Evolutionary conservation across 2,113 vertebrate genomes (phyloP), one percentile per base, ranked within the genome.

Genomic region (Prunella fulvescens): DNA sequence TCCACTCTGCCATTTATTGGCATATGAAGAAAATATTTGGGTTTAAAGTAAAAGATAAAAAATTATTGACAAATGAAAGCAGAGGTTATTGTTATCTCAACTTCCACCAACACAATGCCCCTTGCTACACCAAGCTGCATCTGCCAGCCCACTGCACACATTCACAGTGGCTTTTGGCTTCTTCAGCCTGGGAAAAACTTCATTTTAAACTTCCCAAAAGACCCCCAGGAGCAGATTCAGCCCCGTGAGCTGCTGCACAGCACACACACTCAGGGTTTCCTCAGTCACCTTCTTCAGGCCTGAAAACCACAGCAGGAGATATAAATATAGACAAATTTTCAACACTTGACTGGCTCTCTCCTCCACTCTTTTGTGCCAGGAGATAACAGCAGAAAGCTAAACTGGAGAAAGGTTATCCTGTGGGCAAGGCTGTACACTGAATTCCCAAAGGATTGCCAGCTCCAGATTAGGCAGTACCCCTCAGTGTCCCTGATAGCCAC

Each of bases 41-140:
- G 60, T 81, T 70, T 86, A 70, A 95, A 93, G 58, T 33, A 69
- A 67, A 56, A 92, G 64, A 72, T n/a, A 81, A 82, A 86, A 88
- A 82, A 31, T 19, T 29, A 87, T 4, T 80, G 62, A 61, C 67
- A 88, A 91, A 92, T 87, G 56, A 56, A 90, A 66, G 35, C 4
- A 3, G 37, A 18, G 35, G 54, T 80, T 87, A 71, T 19, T 50
- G 65, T 67, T 65, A 42, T 69, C 88, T 81, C 70, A 69, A 13
- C 37, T 80, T 62, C 31, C 70, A 65, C 47, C 74, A 95, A 25
- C 48, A 7, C 7, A 62, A 47, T 1, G 17, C 39, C 12, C 1
- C 83, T 87, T 53, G 65, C 48, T 72, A 37, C 26, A 39, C 29
- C 37, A 33, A 39, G 77, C 58, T 69, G 37, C 29, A 31, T n/a